Evolutionary conservation across 2,888 invertebrate genomes (phyloP).

Genomic region (Mechanitis mazaeus): DNA sequence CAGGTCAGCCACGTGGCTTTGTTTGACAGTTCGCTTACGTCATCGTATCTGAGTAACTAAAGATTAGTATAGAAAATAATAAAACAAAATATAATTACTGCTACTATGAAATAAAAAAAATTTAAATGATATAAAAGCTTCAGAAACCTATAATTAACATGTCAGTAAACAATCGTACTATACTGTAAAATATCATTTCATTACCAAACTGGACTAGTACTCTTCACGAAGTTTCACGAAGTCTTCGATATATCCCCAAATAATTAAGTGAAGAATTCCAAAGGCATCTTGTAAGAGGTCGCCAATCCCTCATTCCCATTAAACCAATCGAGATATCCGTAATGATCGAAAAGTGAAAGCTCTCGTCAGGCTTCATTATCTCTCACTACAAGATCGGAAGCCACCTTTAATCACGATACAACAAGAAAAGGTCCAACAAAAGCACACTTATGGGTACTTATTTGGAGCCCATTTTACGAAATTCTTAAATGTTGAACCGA

Average conservation of each 20-base stretch:
- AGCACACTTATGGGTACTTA: constrained; percentile 7
- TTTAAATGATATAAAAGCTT: background rate
- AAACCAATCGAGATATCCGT: constrained; percentile 37
- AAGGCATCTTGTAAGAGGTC: constrained; percentile 33
- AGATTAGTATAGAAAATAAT: constrained; percentile 49
- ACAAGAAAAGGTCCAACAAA: constrained; percentile 39
- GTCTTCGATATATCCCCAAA: constrained; percentile 28
- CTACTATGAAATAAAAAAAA: background rate
- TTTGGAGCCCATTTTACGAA: constrained; percentile 8
- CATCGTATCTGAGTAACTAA: constrained; percentile 57
- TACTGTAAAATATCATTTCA: background rate
- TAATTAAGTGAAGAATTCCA: constrained; percentile 30
- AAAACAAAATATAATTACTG: background rate
- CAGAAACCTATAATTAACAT: background rate
- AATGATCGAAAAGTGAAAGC: constrained; percentile 71
- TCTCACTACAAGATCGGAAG: constrained; percentile 55
- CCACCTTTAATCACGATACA: constrained; percentile 57
- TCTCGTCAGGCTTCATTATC: constrained; percentile 55
- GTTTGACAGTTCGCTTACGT: constrained; percentile 56
- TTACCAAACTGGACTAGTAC: background rate
- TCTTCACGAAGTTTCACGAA: background rate
- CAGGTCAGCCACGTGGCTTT: constrained; percentile 37
- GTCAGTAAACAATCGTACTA: background rate
- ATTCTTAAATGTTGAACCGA: constrained; percentile 29
- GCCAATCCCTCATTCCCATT: constrained; percentile 35